Conservation (phyloP, 2,888 invertebrate species). For the Malthinus seriepunctatus region DNA sequence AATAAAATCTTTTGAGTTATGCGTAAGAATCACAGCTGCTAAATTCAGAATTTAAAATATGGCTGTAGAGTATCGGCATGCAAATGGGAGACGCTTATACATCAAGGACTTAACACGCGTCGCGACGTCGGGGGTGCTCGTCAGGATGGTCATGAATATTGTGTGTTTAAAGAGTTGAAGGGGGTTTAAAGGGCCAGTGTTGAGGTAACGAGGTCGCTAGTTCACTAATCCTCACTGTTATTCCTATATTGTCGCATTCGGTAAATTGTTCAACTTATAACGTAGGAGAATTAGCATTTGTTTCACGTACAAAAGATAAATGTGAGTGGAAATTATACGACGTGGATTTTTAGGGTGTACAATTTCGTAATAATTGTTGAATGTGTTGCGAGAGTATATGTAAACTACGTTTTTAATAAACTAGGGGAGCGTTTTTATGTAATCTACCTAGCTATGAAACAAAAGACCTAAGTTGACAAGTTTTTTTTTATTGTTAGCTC, state of each 20-base stretch:
- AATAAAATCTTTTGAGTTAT: slow-evolving; percentile 14
- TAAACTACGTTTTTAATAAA: no score
- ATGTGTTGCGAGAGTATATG: no score
- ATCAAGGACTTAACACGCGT: slow-evolving; percentile 42
- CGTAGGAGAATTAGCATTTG: slow-evolving; percentile 29
- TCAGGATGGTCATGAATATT: slow-evolving; percentile 37
- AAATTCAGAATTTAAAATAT: slow-evolving; percentile 10
- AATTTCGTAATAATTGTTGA: no score
- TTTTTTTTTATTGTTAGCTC: no score
- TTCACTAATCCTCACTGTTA: slow-evolving; percentile 28
- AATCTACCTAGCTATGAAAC: no score
- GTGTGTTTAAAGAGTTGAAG: slow-evolving; percentile 3
- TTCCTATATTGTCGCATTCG: slow-evolving; percentile 26
- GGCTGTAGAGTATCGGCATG: slow-evolving; percentile 35
- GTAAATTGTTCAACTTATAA: slow-evolving; percentile 27
- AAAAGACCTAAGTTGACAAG: no score
- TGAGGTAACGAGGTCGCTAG: slow-evolving; percentile 34
- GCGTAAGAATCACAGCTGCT: slow-evolving; percentile 7
- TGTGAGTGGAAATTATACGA: slow-evolving; percentile 27
- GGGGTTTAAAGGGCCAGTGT: slow-evolving; percentile 36
- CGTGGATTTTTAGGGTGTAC: slow-evolving; percentile 18
- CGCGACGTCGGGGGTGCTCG: slow-evolving; percentile 39
- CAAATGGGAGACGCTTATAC: slow-evolving; percentile 40
- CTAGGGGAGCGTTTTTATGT: no score
- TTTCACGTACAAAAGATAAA: slow-evolving; percentile 21